phyloP scores from a whole-genome alignment of 2,888 invertebrate genomes.

The Cosmorhoe ocellata region DNA sequence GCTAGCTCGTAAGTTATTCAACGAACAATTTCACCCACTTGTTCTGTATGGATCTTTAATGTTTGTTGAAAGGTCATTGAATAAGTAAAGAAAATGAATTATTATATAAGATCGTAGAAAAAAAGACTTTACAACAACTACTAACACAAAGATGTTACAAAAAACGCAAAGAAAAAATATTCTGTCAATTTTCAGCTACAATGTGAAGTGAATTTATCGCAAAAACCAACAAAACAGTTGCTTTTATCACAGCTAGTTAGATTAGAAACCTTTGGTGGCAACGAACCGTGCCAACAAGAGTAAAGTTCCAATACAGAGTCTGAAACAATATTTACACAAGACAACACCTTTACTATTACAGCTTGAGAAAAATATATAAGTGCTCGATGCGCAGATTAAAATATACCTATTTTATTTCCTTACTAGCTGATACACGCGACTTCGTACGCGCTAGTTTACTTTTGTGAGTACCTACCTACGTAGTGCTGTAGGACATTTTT shows the following conservation, averaged over 20 bases:
- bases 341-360: not conserved
- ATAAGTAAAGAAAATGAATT: too few species aligned
- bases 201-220: conserved; percentile 14
- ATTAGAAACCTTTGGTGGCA: conserved; percentile 8
- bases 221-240: conserved; percentile 7
- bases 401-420: too few species aligned
- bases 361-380: not conserved
- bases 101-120: too few species aligned
- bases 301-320: conserved; percentile 8
- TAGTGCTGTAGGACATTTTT: too few species aligned
- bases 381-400: too few species aligned
- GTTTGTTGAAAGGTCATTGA: not conserved
- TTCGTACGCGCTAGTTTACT: too few species aligned
- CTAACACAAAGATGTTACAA: too few species aligned
- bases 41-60: conserved; percentile 7
- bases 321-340: conserved; percentile 22
- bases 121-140: too few species aligned
- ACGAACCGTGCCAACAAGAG: conserved; percentile 17
- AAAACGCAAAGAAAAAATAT: too few species aligned
- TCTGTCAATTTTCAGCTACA: too few species aligned
- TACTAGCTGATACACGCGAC: too few species aligned
- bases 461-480: too few species aligned
- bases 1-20: conserved; percentile 13
- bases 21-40: conserved; percentile 15
- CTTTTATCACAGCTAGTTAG: conserved; percentile 11